A percentile compares a stretch with the other conserved stretches of the same genome.
Evolutionary conservation across 2,888 invertebrate species (phyloP).

Genomic region (Drosophila antonietae): DNA sequence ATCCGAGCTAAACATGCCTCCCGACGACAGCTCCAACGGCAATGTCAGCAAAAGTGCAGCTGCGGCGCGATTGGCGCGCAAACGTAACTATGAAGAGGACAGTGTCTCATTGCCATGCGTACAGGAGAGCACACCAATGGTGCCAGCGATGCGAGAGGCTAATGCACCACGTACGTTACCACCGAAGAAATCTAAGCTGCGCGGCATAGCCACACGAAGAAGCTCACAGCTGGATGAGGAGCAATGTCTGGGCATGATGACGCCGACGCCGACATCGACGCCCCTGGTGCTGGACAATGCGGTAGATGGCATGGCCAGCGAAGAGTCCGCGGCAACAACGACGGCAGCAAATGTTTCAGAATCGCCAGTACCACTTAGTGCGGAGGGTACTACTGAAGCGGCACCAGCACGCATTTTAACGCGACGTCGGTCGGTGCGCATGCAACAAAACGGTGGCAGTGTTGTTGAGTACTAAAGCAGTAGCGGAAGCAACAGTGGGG

Average conservation of each 20-base stretch:
- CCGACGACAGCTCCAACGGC: slow-evolving; percentile 51
- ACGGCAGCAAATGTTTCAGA: slow-evolving; percentile 30
- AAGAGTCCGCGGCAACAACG: slow-evolving; percentile 57
- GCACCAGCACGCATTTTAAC: slow-evolving; percentile 75
- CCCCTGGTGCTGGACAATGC: slow-evolving; percentile 71
- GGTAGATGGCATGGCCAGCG: slow-evolving; percentile 71
- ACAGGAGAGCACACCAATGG: slow-evolving; percentile 39
- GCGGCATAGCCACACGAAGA: slow-evolving; percentile 65
- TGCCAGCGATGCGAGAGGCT: slow-evolving; percentile 54
- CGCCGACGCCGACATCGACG: slow-evolving; percentile 27
- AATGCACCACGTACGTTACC: slow-evolving; percentile 77
- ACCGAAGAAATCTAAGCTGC: slow-evolving; percentile 81
- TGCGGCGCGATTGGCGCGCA: slow-evolving; percentile 71
- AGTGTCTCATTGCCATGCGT: slow-evolving; percentile 27
- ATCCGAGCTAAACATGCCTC: slow-evolving; percentile 35
- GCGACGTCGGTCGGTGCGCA: slow-evolving; percentile 78
- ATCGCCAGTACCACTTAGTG: slow-evolving; percentile 26
- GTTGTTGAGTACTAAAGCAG: slow-evolving; percentile 59
- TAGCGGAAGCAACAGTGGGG: background rate
- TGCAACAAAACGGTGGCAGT: slow-evolving; percentile 74
- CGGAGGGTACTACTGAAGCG: slow-evolving; percentile 28
- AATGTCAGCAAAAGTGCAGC: slow-evolving; percentile 54
- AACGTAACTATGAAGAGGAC: slow-evolving; percentile 82
- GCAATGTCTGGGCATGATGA: slow-evolving; percentile 15
- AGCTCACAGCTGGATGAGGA: slow-evolving; percentile 72